A percentile compares a stretch with the other conserved stretches of the same genome.
These are phyloP conservation scores for Linnaemya tessellans DNA, from an alignment of 2,888 invertebrate species.

Conservation along the genomic window DNA sequence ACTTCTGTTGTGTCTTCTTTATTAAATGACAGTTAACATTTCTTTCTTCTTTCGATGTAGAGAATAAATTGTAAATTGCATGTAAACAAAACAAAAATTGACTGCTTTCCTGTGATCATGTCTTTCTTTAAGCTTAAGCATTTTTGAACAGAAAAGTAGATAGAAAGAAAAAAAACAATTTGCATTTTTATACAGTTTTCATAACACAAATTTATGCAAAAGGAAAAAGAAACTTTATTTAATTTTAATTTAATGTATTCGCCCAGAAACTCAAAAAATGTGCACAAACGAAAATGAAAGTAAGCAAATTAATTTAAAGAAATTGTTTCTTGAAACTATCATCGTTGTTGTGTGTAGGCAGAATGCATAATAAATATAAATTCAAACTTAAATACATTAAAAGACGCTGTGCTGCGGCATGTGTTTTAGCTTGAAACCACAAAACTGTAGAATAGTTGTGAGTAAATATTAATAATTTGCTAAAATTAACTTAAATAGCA, in stretches of 20 bases:
- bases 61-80: slow-evolving; percentile 62
- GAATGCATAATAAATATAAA: neutral
- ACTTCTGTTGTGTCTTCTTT: slow-evolving; percentile 39
- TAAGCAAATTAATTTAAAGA: slow-evolving; percentile 38
- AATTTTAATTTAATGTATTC: slow-evolving; percentile 14
- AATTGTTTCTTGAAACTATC: slow-evolving; percentile 14
- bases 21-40: slow-evolving; percentile 63
- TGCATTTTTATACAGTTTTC: slow-evolving; percentile 50
- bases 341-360: slow-evolving; percentile 6
- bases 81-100: slow-evolving; percentile 45
- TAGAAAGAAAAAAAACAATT: slow-evolving; percentile 43
- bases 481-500: slow-evolving; percentile 26
- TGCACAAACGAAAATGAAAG: slow-evolving; percentile 57
- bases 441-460: neutral
- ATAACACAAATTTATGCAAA: slow-evolving; percentile 54
- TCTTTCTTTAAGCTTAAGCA: slow-evolving; percentile 15
- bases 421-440: neutral
- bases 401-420: neutral
- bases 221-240: slow-evolving; percentile 54
- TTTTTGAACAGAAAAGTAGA: slow-evolving; percentile 18
- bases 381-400: neutral
- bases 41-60: slow-evolving; percentile 22
- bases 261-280: neutral
- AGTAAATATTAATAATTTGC: neutral
- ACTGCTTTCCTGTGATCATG: slow-evolving; percentile 11